These are phyloP conservation scores for Anguilla obscura DNA, from an alignment of 2,797 vertebrate species.

Conservation along the genomic window DNA sequence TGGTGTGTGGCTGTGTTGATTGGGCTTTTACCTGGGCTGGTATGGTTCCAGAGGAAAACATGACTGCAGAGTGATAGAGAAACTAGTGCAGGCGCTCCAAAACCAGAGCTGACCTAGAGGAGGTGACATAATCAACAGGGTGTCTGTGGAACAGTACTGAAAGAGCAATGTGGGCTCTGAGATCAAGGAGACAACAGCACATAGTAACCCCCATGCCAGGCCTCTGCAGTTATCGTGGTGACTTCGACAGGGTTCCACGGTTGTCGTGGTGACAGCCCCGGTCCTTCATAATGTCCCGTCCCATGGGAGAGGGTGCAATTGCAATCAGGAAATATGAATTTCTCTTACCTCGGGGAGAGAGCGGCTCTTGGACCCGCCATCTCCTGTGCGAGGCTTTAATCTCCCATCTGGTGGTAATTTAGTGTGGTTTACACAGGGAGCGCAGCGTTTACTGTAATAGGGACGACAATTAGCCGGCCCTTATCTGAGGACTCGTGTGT, in stretches of 20 bases:
- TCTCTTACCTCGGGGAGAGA: constrained; percentile 67
- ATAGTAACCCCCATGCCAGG: neutral
- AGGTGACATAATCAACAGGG: neutral
- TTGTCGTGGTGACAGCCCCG: constrained; percentile 57
- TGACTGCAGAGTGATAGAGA: neutral
- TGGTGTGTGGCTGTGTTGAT: neutral
- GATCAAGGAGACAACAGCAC: neutral
- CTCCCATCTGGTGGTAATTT: constrained; percentile 83
- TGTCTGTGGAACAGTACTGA: neutral
- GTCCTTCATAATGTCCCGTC: constrained; percentile 65
- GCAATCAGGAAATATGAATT: constrained; percentile 82
- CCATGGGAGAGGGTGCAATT: constrained; percentile 69
- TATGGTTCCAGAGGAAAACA: constrained; percentile 12
- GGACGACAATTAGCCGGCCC: constrained; percentile 76
- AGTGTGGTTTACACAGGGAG: constrained; percentile 77
- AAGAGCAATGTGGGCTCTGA: neutral
- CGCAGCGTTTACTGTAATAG: constrained; percentile 81
- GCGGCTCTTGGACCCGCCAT: constrained; percentile 68
- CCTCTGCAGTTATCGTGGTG: neutral
- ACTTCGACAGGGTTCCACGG: constrained; percentile 30
- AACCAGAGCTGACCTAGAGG: neutral
- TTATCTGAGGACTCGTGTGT: constrained; percentile 70
- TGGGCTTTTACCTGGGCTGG: constrained; percentile 4
- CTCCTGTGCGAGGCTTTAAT: constrained; percentile 74
- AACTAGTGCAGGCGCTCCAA: neutral